Evolutionary conservation across 2,888 invertebrate genomes (phyloP), one percentile per base, ranked within the genome.

Genomic region (Drosophila pegasa): DNA sequence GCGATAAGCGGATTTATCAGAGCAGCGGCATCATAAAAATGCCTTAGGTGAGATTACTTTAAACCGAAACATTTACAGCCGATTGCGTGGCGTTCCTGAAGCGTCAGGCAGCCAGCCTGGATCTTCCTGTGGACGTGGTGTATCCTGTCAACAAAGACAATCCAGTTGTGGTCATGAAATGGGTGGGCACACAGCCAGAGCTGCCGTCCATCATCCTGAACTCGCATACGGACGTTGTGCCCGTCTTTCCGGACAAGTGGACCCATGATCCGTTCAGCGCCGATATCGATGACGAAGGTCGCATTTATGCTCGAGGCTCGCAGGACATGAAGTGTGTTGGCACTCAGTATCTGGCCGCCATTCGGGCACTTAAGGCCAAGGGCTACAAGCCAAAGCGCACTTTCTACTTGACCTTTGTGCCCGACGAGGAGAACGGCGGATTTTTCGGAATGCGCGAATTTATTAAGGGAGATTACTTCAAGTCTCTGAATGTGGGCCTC

Each of bases 201-300:
- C 92, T 96, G 43, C 94, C 96, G 1, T 93, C 96, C 9, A 94
- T 99, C 69, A 92, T 98, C 85, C 94, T 99, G 27, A 98, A 98
- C 91, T 97, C 98, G 7, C 98, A 99, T 90, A 98, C 97, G 94
- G 99, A 99, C 92, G 98, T 99, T 1, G 98, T 99, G 0, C 96
- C 97, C 9, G 98, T 96, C 0, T 96, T 95, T 89, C 94, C 94
- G 75, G 96, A 98, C 35, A 95, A 96, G 88, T 99, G 99, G 99
- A 96, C 94, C 0, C 94, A 97, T 90, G 96, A 96, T 37, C 98
- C 99, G 3, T 99, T 98, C 92, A 94, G 94, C 73, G 98, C 96
- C 0, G 94, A 96, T 73, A 96, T 98, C 89, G 97, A 97, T 88
- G 94, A 95, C 0, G 94, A 96, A 59, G 98, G 98, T 1, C 95